Evolutionary conservation across 2,888 invertebrate species (phyloP).

Genomic region (Erynnis tages): DNA sequence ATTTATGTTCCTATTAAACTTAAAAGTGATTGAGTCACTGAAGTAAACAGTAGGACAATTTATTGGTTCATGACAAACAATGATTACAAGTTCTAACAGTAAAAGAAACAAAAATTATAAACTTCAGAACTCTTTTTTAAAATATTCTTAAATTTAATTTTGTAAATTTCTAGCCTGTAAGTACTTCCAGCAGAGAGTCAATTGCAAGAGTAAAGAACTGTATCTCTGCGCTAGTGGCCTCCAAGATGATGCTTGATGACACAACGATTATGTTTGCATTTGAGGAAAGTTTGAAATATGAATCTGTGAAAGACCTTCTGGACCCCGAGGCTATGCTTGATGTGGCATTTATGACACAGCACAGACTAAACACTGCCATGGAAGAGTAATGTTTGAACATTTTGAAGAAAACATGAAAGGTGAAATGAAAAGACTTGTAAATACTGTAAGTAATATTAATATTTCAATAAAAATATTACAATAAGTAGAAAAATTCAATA

Average conservation of each 20-base stretch:
- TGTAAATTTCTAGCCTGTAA: constrained; percentile 81
- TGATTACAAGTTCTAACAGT: too few species aligned
- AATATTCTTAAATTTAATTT: neutral
- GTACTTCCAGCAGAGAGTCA: constrained; percentile 88
- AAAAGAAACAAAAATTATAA: too few species aligned
- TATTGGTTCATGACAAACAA: too few species aligned
- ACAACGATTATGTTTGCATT: constrained; percentile 95
- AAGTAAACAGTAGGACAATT: too few species aligned
- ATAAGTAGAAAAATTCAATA: constrained; percentile 7
- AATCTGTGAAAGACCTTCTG: constrained; percentile 87
- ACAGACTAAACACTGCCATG: constrained; percentile 80
- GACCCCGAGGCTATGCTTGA: constrained; percentile 93
- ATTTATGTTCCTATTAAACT: too few species aligned
- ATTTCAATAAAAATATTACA: constrained; percentile 22
- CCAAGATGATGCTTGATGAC: constrained; percentile 95
- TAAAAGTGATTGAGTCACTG: too few species aligned
- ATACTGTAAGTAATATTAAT: neutral
- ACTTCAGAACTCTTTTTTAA: too few species aligned
- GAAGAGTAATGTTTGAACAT: too few species aligned
- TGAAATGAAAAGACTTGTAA: constrained; percentile 1
- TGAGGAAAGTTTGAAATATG: constrained; percentile 93
- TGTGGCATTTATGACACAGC: constrained; percentile 89
- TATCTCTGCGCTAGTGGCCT: constrained; percentile 91
- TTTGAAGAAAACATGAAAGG: too few species aligned
- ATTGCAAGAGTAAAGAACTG: constrained; percentile 95